A percentile compares a stretch with the other conserved stretches of the same genome.
phyloP scores from a whole-genome alignment of 2,888 invertebrate genomes.

The Mythimna pallens region DNA sequence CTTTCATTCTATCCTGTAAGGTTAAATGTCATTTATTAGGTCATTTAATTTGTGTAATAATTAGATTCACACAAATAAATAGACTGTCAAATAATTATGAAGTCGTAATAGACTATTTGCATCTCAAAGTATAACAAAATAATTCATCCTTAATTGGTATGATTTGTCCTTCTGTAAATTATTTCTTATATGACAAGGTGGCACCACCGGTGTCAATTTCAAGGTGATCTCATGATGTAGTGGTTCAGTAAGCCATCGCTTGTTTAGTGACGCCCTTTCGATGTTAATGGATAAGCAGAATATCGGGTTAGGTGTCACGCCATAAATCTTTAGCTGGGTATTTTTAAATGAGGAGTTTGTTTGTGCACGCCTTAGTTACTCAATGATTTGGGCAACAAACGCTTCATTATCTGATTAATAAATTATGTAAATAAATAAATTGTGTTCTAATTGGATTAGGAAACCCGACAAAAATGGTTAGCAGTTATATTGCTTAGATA shows the following conservation, averaged over 20 bases:
- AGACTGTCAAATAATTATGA: no score
- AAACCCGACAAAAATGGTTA: no score
- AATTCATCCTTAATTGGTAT: neutral
- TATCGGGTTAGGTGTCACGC: constrained; percentile 7
- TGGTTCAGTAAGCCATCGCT: constrained; percentile 39
- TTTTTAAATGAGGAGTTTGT: neutral
- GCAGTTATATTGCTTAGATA: no score
- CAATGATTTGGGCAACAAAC: neutral
- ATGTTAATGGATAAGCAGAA: constrained; percentile 36
- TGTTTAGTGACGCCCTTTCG: constrained; percentile 40
- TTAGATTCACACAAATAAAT: no score
- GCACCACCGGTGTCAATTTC: constrained; percentile 43
- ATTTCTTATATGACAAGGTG: neutral
- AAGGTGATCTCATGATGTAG: constrained; percentile 52
- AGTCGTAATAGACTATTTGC: no score
- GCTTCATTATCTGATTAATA: neutral
- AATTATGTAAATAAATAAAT: neutral
- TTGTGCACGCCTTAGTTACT: neutral
- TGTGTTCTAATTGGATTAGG: no score
- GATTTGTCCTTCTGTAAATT: constrained; percentile 15
- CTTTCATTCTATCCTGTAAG: no score
- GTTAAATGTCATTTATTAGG: no score
- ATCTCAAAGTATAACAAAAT: no score
- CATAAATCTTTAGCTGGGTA: neutral
- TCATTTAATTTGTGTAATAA: no score